These are phyloP conservation scores for Hymenopus coronatus DNA, from an alignment of 2,888 invertebrate species.

Conservation along the genomic window DNA sequence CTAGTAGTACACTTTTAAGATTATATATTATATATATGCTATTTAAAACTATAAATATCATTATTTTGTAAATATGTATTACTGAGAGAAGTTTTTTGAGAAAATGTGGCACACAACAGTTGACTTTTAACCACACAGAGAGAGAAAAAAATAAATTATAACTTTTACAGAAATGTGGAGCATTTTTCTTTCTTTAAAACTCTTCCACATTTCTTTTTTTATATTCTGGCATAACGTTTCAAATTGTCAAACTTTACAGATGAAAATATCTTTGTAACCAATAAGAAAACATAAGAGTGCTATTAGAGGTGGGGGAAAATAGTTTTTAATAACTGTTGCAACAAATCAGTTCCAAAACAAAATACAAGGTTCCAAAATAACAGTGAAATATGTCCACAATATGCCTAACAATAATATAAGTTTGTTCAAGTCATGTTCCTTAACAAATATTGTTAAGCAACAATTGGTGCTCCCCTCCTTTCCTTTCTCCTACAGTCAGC, in stretches of 20 bases:
- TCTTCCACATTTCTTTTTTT: not conserved
- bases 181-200: not conserved
- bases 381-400: too few species aligned
- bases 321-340: too few species aligned
- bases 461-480: too few species aligned
- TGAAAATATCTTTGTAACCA: not conserved
- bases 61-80: conserved; percentile 27
- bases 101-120: conserved; percentile 8
- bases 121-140: conserved; percentile 3
- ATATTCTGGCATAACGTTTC: not conserved
- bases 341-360: too few species aligned
- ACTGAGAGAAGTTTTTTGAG: conserved; percentile 16
- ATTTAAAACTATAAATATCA: conserved; percentile 21
- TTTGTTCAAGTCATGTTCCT: too few species aligned
- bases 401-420: too few species aligned
- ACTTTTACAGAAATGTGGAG: not conserved
- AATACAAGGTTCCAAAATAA: too few species aligned
- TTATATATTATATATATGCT: conserved; percentile 20
- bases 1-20: conserved; percentile 19
- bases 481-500: too few species aligned
- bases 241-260: not conserved
- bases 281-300: not conserved
- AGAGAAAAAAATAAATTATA: not conserved
- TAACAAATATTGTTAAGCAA: too few species aligned
- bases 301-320: not conserved